phyloP scores from a whole-genome alignment of 92 coral and sea anemone genomes.

The Epizoanthus rinbou region DNA sequence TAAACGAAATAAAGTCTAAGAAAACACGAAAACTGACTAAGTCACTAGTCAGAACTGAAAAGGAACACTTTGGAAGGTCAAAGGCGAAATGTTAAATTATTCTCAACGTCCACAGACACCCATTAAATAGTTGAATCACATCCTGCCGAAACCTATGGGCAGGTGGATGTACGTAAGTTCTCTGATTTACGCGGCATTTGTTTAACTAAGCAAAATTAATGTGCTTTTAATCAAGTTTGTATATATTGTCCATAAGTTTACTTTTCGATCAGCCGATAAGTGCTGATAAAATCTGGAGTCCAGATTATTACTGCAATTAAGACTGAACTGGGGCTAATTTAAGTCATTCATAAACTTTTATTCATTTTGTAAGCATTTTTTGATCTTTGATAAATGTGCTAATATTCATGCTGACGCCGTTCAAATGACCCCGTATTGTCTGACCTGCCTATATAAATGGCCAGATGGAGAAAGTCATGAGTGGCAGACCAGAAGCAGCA shows the following conservation, averaged over 20 bases:
- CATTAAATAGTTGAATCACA: slow-evolving; percentile 28
- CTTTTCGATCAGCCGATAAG: slow-evolving; percentile 53
- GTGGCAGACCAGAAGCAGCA: neutral
- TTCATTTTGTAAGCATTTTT: slow-evolving; percentile 65
- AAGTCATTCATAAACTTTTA: slow-evolving; percentile 51
- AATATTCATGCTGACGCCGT: slow-evolving; percentile 56
- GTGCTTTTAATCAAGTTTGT: slow-evolving; percentile 29
- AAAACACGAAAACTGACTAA: neutral
- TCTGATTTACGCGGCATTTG: slow-evolving; percentile 44
- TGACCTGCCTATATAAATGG: slow-evolving; percentile 62
- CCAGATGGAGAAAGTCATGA: slow-evolving; percentile 45
- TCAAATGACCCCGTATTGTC: slow-evolving; percentile 66
- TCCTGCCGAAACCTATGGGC: slow-evolving; percentile 7
- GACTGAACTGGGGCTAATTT: slow-evolving; percentile 12
- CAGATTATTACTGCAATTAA: slow-evolving; percentile 20
- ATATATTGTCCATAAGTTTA: slow-evolving; percentile 4
- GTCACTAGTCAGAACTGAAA: too few species aligned
- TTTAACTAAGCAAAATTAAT: slow-evolving; percentile 44
- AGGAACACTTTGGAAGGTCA: neutral
- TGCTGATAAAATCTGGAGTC: slow-evolving; percentile 53
- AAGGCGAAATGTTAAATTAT: slow-evolving; percentile 17
- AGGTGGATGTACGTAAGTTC: slow-evolving; percentile 12
- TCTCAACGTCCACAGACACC: slow-evolving; percentile 21
- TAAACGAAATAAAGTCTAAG: too few species aligned
- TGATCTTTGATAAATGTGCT: slow-evolving; percentile 68